Evolutionary conservation across 2,797 vertebrate species (phyloP).

Genomic region (Pygocentrus nattereri): DNA sequence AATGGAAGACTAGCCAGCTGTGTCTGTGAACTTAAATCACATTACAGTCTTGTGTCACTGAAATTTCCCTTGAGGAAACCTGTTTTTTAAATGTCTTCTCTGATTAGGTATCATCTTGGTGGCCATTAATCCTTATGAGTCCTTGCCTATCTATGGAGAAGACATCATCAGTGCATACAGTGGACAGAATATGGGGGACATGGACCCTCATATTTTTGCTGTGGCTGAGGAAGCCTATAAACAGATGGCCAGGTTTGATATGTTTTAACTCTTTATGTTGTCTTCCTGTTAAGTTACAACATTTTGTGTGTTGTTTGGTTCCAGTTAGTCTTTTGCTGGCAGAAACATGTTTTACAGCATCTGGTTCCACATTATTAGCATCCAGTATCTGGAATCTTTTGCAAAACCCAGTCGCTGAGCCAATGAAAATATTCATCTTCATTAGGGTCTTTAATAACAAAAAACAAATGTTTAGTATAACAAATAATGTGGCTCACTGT

Average conservation of each 20-base stretch:
- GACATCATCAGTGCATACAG: constrained; percentile 97
- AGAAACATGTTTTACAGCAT: too few species aligned
- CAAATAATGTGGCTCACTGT: too few species aligned
- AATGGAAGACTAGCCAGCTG: not conserved
- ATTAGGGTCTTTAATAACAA: too few species aligned
- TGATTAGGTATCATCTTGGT: constrained; percentile 93
- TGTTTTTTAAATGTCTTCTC: not conserved
- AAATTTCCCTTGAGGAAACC: not conserved
- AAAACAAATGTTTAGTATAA: too few species aligned
- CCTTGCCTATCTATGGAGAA: constrained; percentile 92
- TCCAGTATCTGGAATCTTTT: too few species aligned
- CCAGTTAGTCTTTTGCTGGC: too few species aligned
- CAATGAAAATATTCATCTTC: too few species aligned
- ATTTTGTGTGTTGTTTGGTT: not conserved
- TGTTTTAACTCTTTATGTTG: not conserved
- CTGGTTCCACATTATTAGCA: too few species aligned
- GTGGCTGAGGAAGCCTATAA: constrained; percentile 97
- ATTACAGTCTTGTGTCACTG: not conserved
- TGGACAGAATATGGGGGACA: constrained; percentile 96
- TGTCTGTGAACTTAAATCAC: not conserved
- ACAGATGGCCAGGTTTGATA: constrained; percentile 94
- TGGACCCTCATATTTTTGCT: constrained; percentile 99
- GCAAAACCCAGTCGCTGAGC: too few species aligned
- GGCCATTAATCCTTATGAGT: constrained; percentile 97
- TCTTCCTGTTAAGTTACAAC: not conserved